These are phyloP conservation scores for Zygaena filipendulae DNA, from an alignment of 2,888 invertebrate species.

Conservation along the genomic window DNA sequence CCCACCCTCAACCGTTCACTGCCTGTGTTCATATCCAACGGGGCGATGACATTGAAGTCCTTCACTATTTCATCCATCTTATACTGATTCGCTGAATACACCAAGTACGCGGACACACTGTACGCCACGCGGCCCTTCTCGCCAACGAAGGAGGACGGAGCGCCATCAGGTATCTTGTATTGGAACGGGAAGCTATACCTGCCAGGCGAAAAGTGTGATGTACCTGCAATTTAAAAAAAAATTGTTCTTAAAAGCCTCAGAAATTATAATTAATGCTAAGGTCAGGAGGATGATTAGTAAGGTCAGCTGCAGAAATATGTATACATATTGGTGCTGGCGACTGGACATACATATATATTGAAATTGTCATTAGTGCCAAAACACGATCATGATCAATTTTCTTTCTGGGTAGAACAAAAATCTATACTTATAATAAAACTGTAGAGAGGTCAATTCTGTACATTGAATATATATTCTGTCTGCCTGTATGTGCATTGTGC, in stretches of 20 bases:
- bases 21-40: slow-evolving; percentile 33
- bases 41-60: slow-evolving; percentile 32
- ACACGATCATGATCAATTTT: too few relatives aligned
- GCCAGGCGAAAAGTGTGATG: slow-evolving; percentile 23
- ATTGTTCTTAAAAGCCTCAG: neutral
- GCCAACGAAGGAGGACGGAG: slow-evolving; percentile 34
- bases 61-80: slow-evolving; percentile 21
- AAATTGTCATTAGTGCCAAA: too few relatives aligned
- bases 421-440: too few relatives aligned
- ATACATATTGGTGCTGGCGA: too few relatives aligned
- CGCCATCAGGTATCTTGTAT: slow-evolving; percentile 31
- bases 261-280: neutral
- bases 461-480: too few relatives aligned
- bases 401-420: too few relatives aligned
- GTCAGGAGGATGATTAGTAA: too few relatives aligned
- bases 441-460: too few relatives aligned
- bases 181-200: slow-evolving; percentile 30
- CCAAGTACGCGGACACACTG: slow-evolving; percentile 24
- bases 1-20: slow-evolving; percentile 15
- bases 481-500: too few relatives aligned
- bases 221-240: slow-evolving; percentile 19
- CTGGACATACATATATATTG: too few relatives aligned
- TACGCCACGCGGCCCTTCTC: slow-evolving; percentile 29
- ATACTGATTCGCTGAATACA: slow-evolving; percentile 20
- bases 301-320: too few relatives aligned